Conservation (phyloP, 2,888 invertebrate species). For the Epinotia demarniana region DNA sequence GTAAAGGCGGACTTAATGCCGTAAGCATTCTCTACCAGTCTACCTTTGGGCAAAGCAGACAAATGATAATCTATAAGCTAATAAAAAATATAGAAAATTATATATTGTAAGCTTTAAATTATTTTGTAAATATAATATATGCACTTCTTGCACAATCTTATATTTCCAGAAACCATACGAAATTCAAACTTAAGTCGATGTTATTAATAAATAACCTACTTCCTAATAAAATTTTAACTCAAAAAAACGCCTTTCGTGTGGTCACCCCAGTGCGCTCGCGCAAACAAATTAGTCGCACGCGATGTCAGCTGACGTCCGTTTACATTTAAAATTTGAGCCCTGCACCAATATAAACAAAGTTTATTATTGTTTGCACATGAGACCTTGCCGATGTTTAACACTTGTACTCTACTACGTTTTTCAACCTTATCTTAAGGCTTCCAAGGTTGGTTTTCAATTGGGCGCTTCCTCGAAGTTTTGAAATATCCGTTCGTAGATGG, state of each 20-base stretch:
- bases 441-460: not conserved
- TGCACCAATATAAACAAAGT: conserved; percentile 7
- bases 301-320: conserved; percentile 27
- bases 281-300: conserved; percentile 40
- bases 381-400: conserved; percentile 15
- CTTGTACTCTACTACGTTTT: not conserved
- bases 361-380: conserved; percentile 24
- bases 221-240: not conserved
- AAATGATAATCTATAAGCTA: too few relatives aligned
- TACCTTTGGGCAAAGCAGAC: too few relatives aligned
- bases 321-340: conserved; percentile 24
- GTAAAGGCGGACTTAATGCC: too few relatives aligned
- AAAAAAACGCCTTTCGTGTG: not conserved
- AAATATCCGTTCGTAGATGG: conserved; percentile 35
- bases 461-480: conserved; percentile 21
- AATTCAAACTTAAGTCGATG: too few relatives aligned
- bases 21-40: too few relatives aligned
- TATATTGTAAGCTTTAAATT: too few relatives aligned
- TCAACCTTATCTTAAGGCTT: not conserved
- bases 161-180: too few relatives aligned
- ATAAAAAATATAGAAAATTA: too few relatives aligned
- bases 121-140: too few relatives aligned
- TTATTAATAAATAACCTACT: not conserved
- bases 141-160: too few relatives aligned
- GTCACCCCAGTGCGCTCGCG: not conserved